Percentiles rank a stretch among this genome's conserved stretches.
Evolutionary conservation across 2,888 invertebrate genomes (phyloP).

Genomic region (Dicranocentrus wangi): DNA sequence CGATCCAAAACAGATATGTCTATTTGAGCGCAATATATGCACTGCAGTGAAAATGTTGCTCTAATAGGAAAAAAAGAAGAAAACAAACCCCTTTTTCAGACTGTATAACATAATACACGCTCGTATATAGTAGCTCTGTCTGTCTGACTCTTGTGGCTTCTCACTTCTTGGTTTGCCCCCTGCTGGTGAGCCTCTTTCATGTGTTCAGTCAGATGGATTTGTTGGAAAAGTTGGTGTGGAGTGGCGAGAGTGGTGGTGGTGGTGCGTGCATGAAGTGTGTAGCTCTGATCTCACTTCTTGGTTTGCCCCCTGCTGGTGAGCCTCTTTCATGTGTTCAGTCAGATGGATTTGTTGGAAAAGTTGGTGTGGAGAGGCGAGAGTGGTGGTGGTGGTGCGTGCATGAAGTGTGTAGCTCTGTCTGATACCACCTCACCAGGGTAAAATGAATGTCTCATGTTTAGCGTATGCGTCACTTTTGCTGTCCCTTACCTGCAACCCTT

Average conservation of each 20-base stretch:
- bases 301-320: constrained; percentile 55
- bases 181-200: constrained; percentile 37
- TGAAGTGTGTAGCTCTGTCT: neutral
- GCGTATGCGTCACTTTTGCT: neutral
- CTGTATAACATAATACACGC: neutral
- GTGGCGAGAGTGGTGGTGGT: neutral
- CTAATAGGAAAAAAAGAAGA: constrained; percentile 5
- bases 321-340: constrained; percentile 22
- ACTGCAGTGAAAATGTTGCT: neutral
- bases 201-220: neutral
- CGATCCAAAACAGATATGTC: constrained; percentile 42
- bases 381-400: neutral
- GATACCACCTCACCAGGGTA: neutral
- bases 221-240: no score
- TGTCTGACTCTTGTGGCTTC: constrained; percentile 50
- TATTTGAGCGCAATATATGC: neutral
- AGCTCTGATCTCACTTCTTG: constrained; percentile 47
- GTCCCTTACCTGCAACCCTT: neutral
- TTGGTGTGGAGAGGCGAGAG: no score
- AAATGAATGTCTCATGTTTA: neutral
- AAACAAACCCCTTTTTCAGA: constrained; percentile 34
- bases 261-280: neutral
- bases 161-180: constrained; percentile 62
- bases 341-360: neutral
- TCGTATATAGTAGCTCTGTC: neutral